Evolutionary conservation across 2,113 vertebrate species (phyloP).

Genomic region (Pseudonaja textilis): DNA sequence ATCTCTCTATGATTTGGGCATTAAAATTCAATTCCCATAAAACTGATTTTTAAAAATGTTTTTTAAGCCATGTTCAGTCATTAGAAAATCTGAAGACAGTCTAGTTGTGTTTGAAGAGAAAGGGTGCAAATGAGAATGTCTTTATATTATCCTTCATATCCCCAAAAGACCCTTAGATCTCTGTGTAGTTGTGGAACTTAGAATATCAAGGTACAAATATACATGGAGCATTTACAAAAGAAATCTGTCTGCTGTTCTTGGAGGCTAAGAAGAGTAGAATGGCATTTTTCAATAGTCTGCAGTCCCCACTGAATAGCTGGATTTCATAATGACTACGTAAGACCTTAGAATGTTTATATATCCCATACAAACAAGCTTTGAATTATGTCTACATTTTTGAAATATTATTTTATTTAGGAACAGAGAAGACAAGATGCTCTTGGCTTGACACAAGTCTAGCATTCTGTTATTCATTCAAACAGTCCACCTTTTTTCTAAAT

Average conservation of each 20-base stretch:
- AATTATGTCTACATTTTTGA: neutral
- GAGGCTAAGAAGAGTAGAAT: neutral
- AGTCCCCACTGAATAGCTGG: neutral
- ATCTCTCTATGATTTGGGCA: neutral
- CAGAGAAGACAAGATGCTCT: neutral
- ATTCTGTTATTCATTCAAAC: neutral
- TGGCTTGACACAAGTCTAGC: neutral
- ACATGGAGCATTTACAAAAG: neutral
- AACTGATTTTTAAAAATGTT: neutral
- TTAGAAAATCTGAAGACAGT: neutral
- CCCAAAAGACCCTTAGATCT: neutral
- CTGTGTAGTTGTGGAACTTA: neutral
- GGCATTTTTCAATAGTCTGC: neutral
- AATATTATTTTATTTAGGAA: neutral
- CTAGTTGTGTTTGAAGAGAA: neutral
- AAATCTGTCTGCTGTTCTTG: neutral
- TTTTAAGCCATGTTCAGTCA: neutral
- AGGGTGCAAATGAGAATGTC: neutral
- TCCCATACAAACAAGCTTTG: neutral
- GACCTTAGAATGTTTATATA: neutral
- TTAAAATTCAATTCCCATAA: neutral
- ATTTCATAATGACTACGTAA: neutral
- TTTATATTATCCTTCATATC: neutral
- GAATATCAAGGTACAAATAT: neutral
- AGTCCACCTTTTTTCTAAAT: neutral